Evolutionary conservation across 2,888 invertebrate genomes (phyloP), one percentile per base, ranked within the genome.

Genomic region (Plebejus anna): DNA sequence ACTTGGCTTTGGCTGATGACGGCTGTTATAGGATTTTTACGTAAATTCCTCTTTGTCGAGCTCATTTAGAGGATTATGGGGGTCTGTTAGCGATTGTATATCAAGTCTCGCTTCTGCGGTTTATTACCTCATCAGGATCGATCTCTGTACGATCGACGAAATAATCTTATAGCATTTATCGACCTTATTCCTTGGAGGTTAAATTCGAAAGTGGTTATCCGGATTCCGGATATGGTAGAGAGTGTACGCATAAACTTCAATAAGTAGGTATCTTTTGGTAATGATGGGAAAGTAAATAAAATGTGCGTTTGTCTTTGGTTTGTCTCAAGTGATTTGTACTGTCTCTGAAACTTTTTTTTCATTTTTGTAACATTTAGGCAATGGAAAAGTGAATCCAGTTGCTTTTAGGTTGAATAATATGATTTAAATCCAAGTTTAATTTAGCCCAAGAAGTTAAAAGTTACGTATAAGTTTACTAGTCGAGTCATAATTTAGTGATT

Each of bases 11-110:
- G 77, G 81, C 82, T 83, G 84, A 87, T 83, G 82, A 82, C 83
- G 81, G 78, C 80, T 82, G 82, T 84, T 86, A 88, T 87, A 86
- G 83, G 83, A 85, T 84, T 88, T 89, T 87, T 85, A 87, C 86
- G 86, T 87, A 88, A 90, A 89, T 88, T 84, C 81, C 81, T 83
- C 82, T 83, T 89, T 88, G 89, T 87, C 84, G 84, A 82, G 83
- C 85, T 87, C 87, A 87, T 89, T 90, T 86, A 82, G 82, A 81
- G 84, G 85, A 87, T 89, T 89, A 88, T 84, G 82, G 86, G 86
- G 85, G 86, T 84, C 32, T 36, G 66, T 66, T 66, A 66, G 66
- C 66, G 66, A 66, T 66, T 66, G 66, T 66, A 66, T 66, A 66
- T 66, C 66, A 32, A 66, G 51, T 2, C 72, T 9, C 72, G 72